These are phyloP conservation scores for Agonopterix alstromeriana DNA, from an alignment of 2,888 invertebrate genomes.

Conservation along the genomic window DNA sequence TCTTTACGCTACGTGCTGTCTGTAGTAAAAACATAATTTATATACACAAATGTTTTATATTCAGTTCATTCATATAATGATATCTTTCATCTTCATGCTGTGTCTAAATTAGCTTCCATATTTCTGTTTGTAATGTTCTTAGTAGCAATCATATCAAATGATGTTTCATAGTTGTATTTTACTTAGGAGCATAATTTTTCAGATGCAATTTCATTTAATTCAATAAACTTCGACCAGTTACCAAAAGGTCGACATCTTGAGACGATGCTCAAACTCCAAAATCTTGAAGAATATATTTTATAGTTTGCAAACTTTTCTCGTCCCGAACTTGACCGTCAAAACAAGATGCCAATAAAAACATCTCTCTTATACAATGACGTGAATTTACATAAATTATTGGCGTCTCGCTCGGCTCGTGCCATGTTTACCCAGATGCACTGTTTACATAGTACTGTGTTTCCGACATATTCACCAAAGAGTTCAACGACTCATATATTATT, in stretches of 20 bases:
- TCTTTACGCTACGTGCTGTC: slow-evolving; percentile 62
- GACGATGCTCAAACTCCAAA: background rate
- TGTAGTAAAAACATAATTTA: slow-evolving; percentile 60
- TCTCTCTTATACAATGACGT: slow-evolving; percentile 68
- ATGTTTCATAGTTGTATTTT: too few relatives aligned
- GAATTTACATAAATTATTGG: slow-evolving; percentile 75
- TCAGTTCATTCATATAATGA: slow-evolving; percentile 15
- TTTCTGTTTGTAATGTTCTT: too few relatives aligned
- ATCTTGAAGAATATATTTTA: slow-evolving; percentile 23
- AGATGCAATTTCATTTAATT: too few relatives aligned
- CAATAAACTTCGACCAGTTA: too few relatives aligned
- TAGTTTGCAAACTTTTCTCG: slow-evolving; percentile 54
- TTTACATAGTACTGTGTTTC: slow-evolving; percentile 48
- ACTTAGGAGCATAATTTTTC: too few relatives aligned
- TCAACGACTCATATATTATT: slow-evolving; percentile 69
- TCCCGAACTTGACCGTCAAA: slow-evolving; percentile 71
- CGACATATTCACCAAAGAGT: slow-evolving; percentile 36
- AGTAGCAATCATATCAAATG: too few relatives aligned
- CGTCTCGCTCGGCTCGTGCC: slow-evolving; percentile 49
- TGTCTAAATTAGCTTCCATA: too few relatives aligned
- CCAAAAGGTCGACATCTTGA: background rate
- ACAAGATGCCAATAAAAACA: slow-evolving; percentile 67
- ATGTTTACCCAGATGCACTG: slow-evolving; percentile 62
- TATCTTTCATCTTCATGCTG: slow-evolving; percentile 1
- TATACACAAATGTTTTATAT: slow-evolving; percentile 38